Conservation (phyloP, 2,113 vertebrate genomes). For the Amazona vittata region DNA sequence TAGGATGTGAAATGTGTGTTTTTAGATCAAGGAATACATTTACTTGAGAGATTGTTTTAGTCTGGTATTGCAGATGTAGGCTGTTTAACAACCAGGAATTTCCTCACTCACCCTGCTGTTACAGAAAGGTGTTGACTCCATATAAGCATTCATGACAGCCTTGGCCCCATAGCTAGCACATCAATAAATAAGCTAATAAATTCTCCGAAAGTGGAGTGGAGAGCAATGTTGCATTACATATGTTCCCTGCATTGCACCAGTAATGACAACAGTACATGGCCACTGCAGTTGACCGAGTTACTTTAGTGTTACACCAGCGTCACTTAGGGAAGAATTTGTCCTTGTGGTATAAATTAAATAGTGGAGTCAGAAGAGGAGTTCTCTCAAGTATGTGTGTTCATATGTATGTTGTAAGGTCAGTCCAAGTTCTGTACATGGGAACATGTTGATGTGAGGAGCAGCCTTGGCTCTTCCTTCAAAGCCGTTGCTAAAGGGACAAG, state of each 20-base stretch:
- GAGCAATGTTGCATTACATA: neutral
- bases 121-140: neutral
- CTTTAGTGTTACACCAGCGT: neutral
- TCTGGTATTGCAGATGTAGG: slow-evolving; percentile 1
- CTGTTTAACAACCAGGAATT: slow-evolving; percentile 1
- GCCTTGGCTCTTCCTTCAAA: neutral
- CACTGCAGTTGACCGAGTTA: neutral
- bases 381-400: neutral
- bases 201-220: neutral
- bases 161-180: neutral
- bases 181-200: slow-evolving; percentile 33
- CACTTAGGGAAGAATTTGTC: neutral
- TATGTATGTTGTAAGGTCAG: neutral
- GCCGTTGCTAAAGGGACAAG: neutral
- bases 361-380: neutral
- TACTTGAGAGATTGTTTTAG: slow-evolving; percentile 4
- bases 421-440: neutral
- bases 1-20: neutral
- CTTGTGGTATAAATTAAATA: neutral
- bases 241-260: neutral
- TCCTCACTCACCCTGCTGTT: neutral
- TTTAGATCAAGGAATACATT: slow-evolving; percentile 21
- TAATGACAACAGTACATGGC: neutral
- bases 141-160: neutral
- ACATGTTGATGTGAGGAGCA: accelerated